phyloP scores from a whole-genome alignment of 2,888 invertebrate genomes.

The Xylocampa areola region DNA sequence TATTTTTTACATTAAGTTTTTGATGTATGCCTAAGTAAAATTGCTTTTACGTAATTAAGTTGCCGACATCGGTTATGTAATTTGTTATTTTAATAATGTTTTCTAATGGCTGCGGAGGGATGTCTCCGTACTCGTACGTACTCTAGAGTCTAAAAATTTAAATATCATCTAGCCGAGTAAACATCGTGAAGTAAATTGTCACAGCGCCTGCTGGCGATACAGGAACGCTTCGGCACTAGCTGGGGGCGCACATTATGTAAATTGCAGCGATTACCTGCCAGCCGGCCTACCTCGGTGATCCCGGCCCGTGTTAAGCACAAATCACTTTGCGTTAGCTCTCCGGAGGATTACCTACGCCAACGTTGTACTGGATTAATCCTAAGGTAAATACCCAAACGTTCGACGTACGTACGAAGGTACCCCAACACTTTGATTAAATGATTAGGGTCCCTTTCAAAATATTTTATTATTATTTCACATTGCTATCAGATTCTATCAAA shows the following conservation, averaged over 20 bases:
- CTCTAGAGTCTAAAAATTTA: neutral
- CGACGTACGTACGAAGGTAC: slow-evolving; percentile 15
- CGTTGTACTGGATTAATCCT: slow-evolving; percentile 53
- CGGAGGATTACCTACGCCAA: slow-evolving; percentile 47
- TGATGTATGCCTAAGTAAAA: too few relatives aligned
- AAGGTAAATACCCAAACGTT: slow-evolving; percentile 38
- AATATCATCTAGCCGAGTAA: slow-evolving; percentile 10
- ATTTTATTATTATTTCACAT: slow-evolving; percentile 25
- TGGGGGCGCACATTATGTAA: slow-evolving; percentile 62
- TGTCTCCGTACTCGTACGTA: neutral
- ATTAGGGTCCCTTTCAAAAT: slow-evolving; percentile 15
- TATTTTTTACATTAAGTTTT: slow-evolving; percentile 7
- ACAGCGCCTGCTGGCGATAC: slow-evolving; percentile 24
- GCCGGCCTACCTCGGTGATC: slow-evolving; percentile 56
- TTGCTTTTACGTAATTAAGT: slow-evolving; percentile 23
- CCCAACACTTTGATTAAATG: slow-evolving; percentile 30
- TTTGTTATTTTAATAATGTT: slow-evolving; percentile 16
- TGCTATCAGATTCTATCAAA: slow-evolving; percentile 12
- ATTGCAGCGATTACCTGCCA: slow-evolving; percentile 63
- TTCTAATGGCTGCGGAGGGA: slow-evolving; percentile 1
- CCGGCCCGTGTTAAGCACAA: slow-evolving; percentile 61
- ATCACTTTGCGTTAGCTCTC: slow-evolving; percentile 62
- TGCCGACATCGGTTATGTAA: slow-evolving; percentile 4
- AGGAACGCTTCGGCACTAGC: slow-evolving; percentile 25
- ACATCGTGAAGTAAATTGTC: slow-evolving; percentile 35